Conservation (phyloP, 2,797 vertebrate genomes). For the Tamandua tetradactyla region DNA sequence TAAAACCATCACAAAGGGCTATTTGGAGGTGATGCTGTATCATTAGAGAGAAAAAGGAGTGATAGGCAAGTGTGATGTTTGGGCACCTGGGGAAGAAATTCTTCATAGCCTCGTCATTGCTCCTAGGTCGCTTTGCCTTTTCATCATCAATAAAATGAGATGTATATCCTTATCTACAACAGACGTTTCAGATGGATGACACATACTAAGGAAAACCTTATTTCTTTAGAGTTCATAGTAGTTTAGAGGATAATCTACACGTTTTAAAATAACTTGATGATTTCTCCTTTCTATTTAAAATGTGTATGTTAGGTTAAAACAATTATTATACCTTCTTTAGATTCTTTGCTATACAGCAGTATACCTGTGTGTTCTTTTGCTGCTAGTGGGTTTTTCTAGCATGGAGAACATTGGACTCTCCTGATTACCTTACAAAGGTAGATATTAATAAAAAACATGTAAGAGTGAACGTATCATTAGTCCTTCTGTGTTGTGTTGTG, state of each 20-base stretch:
- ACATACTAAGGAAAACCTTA: background rate
- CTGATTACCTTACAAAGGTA: background rate
- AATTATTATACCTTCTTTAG: background rate
- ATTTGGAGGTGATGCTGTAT: slow-evolving; percentile 40
- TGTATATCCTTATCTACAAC: background rate
- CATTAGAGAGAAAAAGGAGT: slow-evolving; percentile 1
- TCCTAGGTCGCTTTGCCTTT: background rate
- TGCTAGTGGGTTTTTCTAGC: background rate
- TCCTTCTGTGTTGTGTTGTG: slow-evolving; percentile 4
- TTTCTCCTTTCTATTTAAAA: slow-evolving; percentile 21
- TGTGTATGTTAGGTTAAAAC: background rate
- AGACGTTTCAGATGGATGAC: background rate
- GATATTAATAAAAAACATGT: background rate
- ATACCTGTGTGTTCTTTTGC: background rate
- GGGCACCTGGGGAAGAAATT: slow-evolving; percentile 22
- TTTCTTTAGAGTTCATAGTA: background rate
- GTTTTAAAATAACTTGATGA: slow-evolving; percentile 32
- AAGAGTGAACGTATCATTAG: background rate
- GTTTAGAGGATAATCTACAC: background rate
- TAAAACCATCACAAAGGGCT: slow-evolving; percentile 48
- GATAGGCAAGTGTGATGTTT: background rate
- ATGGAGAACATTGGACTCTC: background rate
- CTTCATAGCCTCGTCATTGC: background rate
- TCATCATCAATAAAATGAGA: slow-evolving; percentile 1
- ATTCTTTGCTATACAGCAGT: background rate